Percentiles rank a stretch among this genome's conserved stretches.
Evolutionary conservation across 2,888 invertebrate species (phyloP).

Genomic region (Parascotia fuliginaria): DNA sequence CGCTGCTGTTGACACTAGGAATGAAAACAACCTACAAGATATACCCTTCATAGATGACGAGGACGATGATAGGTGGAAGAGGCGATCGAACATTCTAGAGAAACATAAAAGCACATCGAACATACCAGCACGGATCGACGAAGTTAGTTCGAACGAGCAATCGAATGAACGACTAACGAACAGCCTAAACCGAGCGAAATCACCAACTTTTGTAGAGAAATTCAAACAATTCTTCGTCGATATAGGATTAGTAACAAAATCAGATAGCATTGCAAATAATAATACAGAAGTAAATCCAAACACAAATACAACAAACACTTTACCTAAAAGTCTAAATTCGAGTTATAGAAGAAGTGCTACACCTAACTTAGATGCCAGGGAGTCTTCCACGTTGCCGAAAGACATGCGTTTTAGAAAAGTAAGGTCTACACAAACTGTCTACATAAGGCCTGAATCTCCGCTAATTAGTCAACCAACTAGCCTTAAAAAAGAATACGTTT

Average conservation of each 20-base stretch:
- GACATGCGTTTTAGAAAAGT: slow-evolving; percentile 81
- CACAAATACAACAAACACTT: slow-evolving; percentile 49
- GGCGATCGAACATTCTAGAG: slow-evolving; percentile 63
- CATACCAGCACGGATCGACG: slow-evolving; percentile 75
- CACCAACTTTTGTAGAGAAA: slow-evolving; percentile 79
- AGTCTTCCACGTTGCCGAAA: slow-evolving; percentile 75
- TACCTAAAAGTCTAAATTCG: slow-evolving; percentile 72
- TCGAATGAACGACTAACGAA: slow-evolving; percentile 68
- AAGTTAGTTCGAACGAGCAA: slow-evolving; percentile 63
- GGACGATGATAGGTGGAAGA: slow-evolving; percentile 60
- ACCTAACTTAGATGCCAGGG: slow-evolving; percentile 63
- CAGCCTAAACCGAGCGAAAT: slow-evolving; percentile 75
- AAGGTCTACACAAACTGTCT: slow-evolving; percentile 75
- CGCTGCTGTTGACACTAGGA: slow-evolving; percentile 77
- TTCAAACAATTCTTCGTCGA: slow-evolving; percentile 79
- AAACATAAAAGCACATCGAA: slow-evolving; percentile 80
- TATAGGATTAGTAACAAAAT: slow-evolving; percentile 68
- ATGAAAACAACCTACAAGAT: slow-evolving; percentile 79
- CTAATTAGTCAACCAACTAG: slow-evolving; percentile 52
- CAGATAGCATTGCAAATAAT: slow-evolving; percentile 53
- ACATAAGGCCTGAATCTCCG: slow-evolving; percentile 72
- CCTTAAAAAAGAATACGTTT: slow-evolving; percentile 69
- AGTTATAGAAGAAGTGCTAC: slow-evolving; percentile 71
- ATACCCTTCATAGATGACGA: slow-evolving; percentile 81
- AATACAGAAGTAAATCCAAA: slow-evolving; percentile 16